Evolutionary conservation across 2,113 vertebrate genomes (phyloP), one percentile per base, ranked within the genome.

Genomic region (Tenrec ecaudatus): DNA sequence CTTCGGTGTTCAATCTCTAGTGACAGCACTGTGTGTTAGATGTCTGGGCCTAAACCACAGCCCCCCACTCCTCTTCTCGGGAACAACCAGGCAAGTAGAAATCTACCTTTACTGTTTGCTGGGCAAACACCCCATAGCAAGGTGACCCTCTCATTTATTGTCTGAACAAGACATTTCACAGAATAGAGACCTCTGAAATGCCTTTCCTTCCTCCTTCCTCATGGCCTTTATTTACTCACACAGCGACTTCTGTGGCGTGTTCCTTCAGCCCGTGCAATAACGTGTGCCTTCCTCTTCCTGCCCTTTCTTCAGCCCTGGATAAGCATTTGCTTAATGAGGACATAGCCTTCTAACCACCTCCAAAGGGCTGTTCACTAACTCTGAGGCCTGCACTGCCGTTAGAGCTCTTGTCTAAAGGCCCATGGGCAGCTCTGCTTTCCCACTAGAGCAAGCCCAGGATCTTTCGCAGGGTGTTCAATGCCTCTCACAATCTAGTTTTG

Each of bases 311-410:
- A 38, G 8, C 81, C 4, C 20, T n/a, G 25, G 43, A 19, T 38
- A 25, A 22, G 16, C 14, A 33, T 53, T 19, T 80, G n/a, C 29
- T 9, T 75, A n/a, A 14, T 31, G n/a, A 38, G 47, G 23, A 20
- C 14, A 12, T 12, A 3, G 38, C 27, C n/a, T 57, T 81, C 29
- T 43, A 62, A 53, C 7, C 10, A 66, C 0, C 9, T 73, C 66
- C 43, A 19, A 22, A 76, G 17, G 29, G 73, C 16, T n/a, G 7
- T 22, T 14, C 16, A 10, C 43, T 14, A 22, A 10, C 43, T 69
- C 0, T 3, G 22, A 58, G 25, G 43, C 6, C 19, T 23, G 9
- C 2, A 4, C 40, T 2, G 0, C 60, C 17, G 3, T 25, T 22
- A 25, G 36, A 64, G 15, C 43, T 33, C 33, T 31, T 27, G 25